Conservation (phyloP, 1,140 invertebrate species). For the Bombus waltoni region DNA sequence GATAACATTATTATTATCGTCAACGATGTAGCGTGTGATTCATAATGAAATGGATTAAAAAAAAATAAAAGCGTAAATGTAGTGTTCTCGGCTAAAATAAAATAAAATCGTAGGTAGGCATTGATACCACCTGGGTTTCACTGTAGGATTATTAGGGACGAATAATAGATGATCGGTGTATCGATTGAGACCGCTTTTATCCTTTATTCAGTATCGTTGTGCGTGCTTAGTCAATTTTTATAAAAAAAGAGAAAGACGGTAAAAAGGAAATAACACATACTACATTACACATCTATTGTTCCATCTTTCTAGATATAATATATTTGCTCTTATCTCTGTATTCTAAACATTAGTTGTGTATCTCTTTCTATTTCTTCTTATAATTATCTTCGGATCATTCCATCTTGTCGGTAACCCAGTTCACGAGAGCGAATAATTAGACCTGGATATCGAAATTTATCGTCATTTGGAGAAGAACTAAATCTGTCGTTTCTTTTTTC, state of each 20-base stretch:
- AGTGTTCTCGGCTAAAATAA: conserved; percentile 22
- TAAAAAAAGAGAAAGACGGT: neutral
- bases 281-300: neutral
- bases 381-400: conserved; percentile 36
- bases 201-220: conserved; percentile 41
- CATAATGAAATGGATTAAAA: conserved; percentile 10
- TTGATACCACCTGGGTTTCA: conserved; percentile 16
- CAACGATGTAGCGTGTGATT: conserved; percentile 28
- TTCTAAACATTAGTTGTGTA: conserved; percentile 39
- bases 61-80: neutral
- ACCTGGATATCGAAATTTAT: conserved; percentile 50
- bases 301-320: conserved; percentile 13
- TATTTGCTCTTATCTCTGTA: conserved; percentile 17
- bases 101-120: conserved; percentile 25
- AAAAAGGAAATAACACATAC: conserved; percentile 3
- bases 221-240: conserved; percentile 53
- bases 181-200: conserved; percentile 35
- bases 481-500: conserved; percentile 72
- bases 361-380: conserved; percentile 24
- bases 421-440: conserved; percentile 53
- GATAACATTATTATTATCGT: conserved; percentile 36
- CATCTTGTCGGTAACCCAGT: conserved; percentile 45
- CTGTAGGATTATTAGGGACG: conserved; percentile 9
- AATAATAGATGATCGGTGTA: conserved; percentile 30
- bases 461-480: conserved; percentile 57